Base-by-base conservation (phyloP, 2,797 vertebrate species). In the Danio albolineatus region DNA sequence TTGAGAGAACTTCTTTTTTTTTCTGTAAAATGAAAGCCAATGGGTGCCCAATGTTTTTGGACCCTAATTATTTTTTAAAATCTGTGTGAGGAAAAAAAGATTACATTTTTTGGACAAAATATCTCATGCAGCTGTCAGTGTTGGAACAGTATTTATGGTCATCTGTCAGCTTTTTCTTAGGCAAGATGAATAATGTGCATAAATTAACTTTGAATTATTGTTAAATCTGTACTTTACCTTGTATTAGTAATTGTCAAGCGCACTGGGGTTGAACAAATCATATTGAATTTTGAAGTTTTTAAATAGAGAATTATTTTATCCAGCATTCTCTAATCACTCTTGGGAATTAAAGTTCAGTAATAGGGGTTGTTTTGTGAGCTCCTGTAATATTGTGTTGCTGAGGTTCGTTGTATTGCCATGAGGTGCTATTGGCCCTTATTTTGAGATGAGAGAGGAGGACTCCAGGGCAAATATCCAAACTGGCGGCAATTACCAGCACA, bases 361-460 rank as follows among this genome's bases (percentile, higher is more conserved):
- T 28, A 9, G 51, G n/a, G 10, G 4, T 19, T 44, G 54, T 73
- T 77, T 59, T 72, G 21, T 77, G 41, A 28, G 49, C 38, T 19
- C 46, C n/a, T 72, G 17, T 71, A 56, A 56, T 62, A 10, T 21
- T 54, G 7, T 19, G 28, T 59, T 77, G n/a, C 59, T 72, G 59
- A 72, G 41, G 21, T 21, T 51, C 36, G 19, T 73, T 53, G 17
- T 6, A 60, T 73, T 43, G 59, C 49, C 12, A 6, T 44, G 53
- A 66, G 36, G 36, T 70, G 56, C 36, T 43, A 60, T 21, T 73
- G 74, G 60, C 28, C 14, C 41, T 59, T 51, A 41, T 82, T 67
- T 43, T 28, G 48, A 77, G 17, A 59, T 49, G 57, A 59, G 14
- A 43, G 67, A 78, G 80, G 51, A 61, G 13, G 64, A 49, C 73